Evolutionary conservation across 1,140 invertebrate genomes (phyloP), one percentile per base, ranked within the genome.

Genomic region (Drosophila navojoa): DNA sequence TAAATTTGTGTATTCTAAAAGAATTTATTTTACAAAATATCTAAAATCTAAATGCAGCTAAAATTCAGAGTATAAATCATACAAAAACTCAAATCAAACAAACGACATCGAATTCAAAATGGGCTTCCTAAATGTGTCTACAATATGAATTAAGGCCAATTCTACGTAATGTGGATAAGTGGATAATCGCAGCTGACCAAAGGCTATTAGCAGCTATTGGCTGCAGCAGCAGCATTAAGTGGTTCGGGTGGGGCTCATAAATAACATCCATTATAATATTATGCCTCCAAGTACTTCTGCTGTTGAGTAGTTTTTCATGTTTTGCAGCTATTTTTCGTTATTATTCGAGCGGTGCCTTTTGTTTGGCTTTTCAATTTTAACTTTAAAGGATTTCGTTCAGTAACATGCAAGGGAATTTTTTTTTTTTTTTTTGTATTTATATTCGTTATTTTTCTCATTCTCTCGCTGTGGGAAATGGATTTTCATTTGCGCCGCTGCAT

Each of bases 91-190:
- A 16, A 15, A 22, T 5, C 27, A 29, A 27, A 3, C 27, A 64
- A 29, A 10, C 5, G 32, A 32, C 44, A 53, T 40, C 19, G 35
- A 11, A 38, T 38, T 38, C 35, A 10, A 38, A 57, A 63, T 45
- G 42, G 16, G 35, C 57, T 69, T 52, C 25, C 57, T 44, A 58
- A 66, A 45, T 29, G 27, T 27, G 25, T 69, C 53, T 63, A 59
- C 40, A 75, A 60, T 64, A 52, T 57, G 45, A 75, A 62, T 63
- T 71, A 52, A 49, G 94, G 94, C n/a, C 44, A 63, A 66, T 25
- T 57, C 27, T 29, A 32, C n/a, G 55, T 42, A 60, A 42, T 67
- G 32, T 16, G 42, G 5, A 45, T 54, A 72, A 72, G 63, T 60
- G 63, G 55, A 40, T 40, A 72, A 68, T 68, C 47, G 59, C 15